These are phyloP conservation scores for Neotoxoptera formosana DNA, from an alignment of 1,140 invertebrate genomes.

Conservation along the genomic window DNA sequence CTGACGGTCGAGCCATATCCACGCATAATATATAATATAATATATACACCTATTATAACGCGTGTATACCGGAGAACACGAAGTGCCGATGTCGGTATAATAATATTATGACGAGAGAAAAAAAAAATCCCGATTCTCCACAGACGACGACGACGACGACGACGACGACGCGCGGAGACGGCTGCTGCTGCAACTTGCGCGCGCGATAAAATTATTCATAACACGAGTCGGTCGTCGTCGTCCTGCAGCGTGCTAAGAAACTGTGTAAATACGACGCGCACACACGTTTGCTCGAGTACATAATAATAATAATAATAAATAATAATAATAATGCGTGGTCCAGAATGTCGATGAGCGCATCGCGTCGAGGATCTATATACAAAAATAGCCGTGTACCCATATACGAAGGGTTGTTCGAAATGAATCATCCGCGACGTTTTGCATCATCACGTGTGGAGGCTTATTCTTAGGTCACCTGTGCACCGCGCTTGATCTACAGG, in stretches of 20 bases:
- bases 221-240: slow-evolving; percentile 3
- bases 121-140: not conserved
- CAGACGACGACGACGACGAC: too few species aligned
- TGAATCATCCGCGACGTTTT: too few species aligned
- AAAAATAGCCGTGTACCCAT: not conserved
- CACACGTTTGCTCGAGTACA: not conserved
- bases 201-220: slow-evolving; percentile 13
- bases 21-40: not conserved
- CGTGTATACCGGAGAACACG: not conserved
- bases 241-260: not conserved
- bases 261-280: not conserved
- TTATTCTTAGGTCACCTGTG: too few species aligned
- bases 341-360: not conserved
- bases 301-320: not conserved
- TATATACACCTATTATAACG: not conserved
- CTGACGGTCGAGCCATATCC: not conserved
- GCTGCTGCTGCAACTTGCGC: not conserved
- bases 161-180: too few species aligned
- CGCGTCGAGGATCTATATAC: not conserved
- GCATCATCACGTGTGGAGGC: too few species aligned
- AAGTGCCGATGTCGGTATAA: not conserved
- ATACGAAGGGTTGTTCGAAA: not conserved
- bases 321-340: not conserved
- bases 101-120: not conserved
- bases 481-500: too few species aligned